Evolutionary conservation across 30 jellyfish, hydroid and myxozoan species (phyloP).

Genomic region (Chrysaora quinquecirrha): DNA sequence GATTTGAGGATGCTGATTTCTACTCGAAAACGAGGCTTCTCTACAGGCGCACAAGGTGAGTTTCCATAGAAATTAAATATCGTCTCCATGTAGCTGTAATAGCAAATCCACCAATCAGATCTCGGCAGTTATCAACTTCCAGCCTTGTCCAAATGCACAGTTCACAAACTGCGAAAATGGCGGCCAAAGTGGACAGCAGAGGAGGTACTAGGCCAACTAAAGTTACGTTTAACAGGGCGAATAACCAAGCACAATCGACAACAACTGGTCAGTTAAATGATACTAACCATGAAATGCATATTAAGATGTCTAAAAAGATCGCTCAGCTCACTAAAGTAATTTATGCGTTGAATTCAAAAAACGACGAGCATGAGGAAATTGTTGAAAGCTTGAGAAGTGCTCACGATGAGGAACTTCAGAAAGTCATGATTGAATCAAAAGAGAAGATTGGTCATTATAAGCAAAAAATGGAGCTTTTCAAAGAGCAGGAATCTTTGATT

Average conservation of each 20-base stretch:
- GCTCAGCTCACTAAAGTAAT: conserved; percentile 99
- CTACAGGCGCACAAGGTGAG: too few relatives aligned
- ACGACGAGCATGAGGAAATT: conserved; percentile 84
- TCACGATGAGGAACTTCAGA: conserved; percentile 70
- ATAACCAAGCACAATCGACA: conserved; percentile 13
- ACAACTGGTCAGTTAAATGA: conserved; percentile 33
- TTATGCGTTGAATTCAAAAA: conserved; percentile 78
- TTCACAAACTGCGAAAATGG: conserved; percentile 40
- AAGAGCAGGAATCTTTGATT: conserved; percentile 55
- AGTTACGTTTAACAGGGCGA: conserved; percentile 52
- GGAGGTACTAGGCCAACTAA: conserved; percentile 75
- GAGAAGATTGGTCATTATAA: conserved; percentile 55
- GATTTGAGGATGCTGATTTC: too few relatives aligned
- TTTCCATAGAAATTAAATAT: neutral
- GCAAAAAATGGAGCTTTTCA: conserved; percentile 51
- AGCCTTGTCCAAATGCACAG: neutral
- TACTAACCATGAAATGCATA: conserved; percentile 71
- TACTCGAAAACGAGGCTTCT: too few relatives aligned
- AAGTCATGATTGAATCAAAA: conserved; percentile 52
- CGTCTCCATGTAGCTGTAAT: neutral
- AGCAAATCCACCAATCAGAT: neutral
- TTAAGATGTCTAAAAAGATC: conserved; percentile 95
- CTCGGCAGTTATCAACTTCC: neutral
- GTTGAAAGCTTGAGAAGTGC: conserved; percentile 51
- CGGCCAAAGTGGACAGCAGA: conserved; percentile 81